These are phyloP conservation scores for Brassicogethes aeneus DNA, from an alignment of 2,888 invertebrate species.

Conservation along the genomic window DNA sequence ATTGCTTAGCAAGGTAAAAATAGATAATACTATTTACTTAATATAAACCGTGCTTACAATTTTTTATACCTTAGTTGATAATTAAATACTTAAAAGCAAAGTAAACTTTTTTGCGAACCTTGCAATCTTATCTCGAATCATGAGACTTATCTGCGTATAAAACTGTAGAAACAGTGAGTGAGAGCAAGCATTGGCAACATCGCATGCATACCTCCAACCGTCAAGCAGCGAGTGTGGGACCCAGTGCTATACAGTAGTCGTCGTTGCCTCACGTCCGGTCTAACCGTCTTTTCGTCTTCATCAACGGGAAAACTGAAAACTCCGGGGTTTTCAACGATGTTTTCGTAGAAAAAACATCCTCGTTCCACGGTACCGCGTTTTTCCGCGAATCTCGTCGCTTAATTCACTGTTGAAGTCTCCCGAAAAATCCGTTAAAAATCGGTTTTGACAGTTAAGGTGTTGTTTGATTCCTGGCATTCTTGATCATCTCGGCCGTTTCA, in stretches of 20 bases:
- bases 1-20: no score
- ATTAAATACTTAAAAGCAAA: no score
- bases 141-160: no score
- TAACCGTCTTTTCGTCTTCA: conserved; percentile 9
- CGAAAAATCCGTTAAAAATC: no score
- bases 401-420: not conserved
- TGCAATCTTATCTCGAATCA: no score
- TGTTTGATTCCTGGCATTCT: not conserved
- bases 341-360: not conserved
- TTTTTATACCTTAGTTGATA: no score
- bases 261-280: conserved; percentile 9
- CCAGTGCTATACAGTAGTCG: conserved; percentile 4
- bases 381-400: not conserved
- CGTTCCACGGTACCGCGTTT: not conserved
- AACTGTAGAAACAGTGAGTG: no score
- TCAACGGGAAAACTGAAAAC: not conserved
- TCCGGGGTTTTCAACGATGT: not conserved
- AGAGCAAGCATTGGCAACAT: conserved; percentile 4
- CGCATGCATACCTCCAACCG: conserved; percentile 12
- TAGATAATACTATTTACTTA: no score
- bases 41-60: no score
- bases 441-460: no score
- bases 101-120: no score
- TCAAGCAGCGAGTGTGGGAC: conserved; percentile 7
- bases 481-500: no score